Conservation (phyloP, 2,113 vertebrate species). For the Xerus inauris region DNA sequence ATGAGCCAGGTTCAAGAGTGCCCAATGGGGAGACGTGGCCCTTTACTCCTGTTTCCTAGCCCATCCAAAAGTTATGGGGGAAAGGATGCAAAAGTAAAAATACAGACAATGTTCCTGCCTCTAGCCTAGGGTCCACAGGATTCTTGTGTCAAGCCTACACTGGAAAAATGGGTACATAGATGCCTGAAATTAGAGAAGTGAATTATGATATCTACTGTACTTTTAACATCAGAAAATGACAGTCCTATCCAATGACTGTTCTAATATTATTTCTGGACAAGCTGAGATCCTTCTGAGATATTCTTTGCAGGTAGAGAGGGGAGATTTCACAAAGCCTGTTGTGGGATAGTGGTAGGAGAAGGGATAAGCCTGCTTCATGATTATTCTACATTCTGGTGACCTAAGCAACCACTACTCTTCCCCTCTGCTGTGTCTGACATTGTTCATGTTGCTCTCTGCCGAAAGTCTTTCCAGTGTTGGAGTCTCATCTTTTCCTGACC, state of each 20-base stretch:
- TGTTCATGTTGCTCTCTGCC: background rate
- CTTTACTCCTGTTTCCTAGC: background rate
- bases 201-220: background rate
- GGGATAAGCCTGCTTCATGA: background rate
- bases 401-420: background rate
- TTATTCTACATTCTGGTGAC: background rate
- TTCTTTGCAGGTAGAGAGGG: background rate
- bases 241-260: background rate
- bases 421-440: background rate
- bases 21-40: background rate
- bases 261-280: background rate
- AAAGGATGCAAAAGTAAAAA: background rate
- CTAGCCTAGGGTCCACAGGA: background rate
- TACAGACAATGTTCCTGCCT: background rate
- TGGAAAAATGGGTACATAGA: background rate
- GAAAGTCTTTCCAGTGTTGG: background rate
- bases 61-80: background rate
- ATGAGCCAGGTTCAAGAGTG: background rate
- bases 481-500: background rate
- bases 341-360: background rate
- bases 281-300: background rate
- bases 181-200: background rate
- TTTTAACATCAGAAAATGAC: conserved; percentile 9
- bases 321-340: background rate
- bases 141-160: background rate